Percentiles rank a stretch among this genome's conserved stretches.
phyloP scores from a whole-genome alignment of 2,888 invertebrate genomes.

The Nemurella pictetii region DNA sequence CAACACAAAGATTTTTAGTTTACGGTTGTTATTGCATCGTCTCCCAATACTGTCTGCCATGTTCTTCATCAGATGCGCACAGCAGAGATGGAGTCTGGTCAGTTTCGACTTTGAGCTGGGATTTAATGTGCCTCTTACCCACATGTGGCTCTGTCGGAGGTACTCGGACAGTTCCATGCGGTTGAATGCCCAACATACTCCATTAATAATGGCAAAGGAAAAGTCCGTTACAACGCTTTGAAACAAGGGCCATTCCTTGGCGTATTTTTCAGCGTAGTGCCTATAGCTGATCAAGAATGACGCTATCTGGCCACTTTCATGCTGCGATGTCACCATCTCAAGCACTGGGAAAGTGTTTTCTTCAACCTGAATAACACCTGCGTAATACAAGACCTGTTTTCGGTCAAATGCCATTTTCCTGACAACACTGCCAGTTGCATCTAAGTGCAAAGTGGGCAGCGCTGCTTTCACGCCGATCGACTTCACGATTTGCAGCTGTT shows the following conservation, averaged over 20 bases:
- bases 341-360: neutral
- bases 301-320: neutral
- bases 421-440: neutral
- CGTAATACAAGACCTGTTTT: neutral
- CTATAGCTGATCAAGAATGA: neutral
- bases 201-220: constrained; percentile 13
- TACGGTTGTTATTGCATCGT: neutral
- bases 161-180: neutral
- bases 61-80: constrained; percentile 9
- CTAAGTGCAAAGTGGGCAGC: neutral
- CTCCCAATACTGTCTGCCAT: constrained; percentile 6
- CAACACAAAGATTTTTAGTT: neutral
- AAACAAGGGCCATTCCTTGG: neutral
- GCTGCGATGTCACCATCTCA: neutral
- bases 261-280: neutral
- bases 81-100: neutral
- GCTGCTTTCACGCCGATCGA: neutral
- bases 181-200: neutral
- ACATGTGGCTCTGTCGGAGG: neutral
- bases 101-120: neutral
- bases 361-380: neutral
- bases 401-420: neutral
- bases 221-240: neutral
- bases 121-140: neutral
- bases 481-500: neutral